Conservation (phyloP, 2,797 vertebrate genomes). For the Salarias fasciatus region DNA sequence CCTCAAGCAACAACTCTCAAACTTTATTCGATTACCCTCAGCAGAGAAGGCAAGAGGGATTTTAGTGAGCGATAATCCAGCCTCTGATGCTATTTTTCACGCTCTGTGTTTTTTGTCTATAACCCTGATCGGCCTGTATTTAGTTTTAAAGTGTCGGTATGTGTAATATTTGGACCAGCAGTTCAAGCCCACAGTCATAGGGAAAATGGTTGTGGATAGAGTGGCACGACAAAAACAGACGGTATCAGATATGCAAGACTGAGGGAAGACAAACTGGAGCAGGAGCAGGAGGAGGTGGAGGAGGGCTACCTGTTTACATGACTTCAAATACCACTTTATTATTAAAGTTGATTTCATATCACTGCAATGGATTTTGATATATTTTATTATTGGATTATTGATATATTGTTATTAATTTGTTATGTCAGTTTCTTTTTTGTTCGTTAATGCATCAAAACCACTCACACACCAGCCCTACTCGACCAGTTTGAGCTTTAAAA, state of each 20-base stretch:
- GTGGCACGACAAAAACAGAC: slow-evolving; percentile 40
- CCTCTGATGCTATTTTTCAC: slow-evolving; percentile 21
- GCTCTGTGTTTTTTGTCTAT: slow-evolving; percentile 17
- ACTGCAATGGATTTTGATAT: no score
- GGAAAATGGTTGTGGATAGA: slow-evolving; percentile 36
- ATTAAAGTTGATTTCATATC: no score
- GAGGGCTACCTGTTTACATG: no score
- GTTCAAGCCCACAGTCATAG: slow-evolving; percentile 51
- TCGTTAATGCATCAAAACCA: no score
- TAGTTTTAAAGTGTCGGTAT: slow-evolving; percentile 17
- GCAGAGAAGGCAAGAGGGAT: neutral
- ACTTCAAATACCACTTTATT: no score
- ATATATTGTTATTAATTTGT: no score
- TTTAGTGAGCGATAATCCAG: slow-evolving; percentile 2
- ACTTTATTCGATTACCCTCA: neutral
- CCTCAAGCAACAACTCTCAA: slow-evolving; percentile 21
- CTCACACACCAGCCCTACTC: no score
- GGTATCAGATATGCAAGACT: slow-evolving; percentile 43
- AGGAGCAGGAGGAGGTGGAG: neutral
- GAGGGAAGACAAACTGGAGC: no score
- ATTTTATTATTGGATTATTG: no score
- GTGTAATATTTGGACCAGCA: slow-evolving; percentile 58
- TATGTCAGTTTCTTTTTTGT: no score
- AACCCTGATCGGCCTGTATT: slow-evolving; percentile 31
- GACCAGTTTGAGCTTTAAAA: no score